Percentiles rank a stretch among this genome's conserved stretches.
Evolutionary conservation across 2,888 invertebrate genomes (phyloP).

Genomic region (Formica aserva): DNA sequence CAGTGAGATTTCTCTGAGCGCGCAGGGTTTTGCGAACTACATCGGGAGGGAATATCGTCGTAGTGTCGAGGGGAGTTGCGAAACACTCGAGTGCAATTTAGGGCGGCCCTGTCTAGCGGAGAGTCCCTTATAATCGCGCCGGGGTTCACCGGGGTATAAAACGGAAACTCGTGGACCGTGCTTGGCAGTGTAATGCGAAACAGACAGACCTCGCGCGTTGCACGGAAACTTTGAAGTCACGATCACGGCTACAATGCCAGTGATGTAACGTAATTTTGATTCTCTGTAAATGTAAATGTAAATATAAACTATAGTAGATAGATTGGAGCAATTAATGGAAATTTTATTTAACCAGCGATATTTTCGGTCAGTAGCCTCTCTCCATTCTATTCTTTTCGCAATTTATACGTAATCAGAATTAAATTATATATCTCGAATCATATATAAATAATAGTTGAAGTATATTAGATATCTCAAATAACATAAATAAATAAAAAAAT

Average conservation of each 20-base stretch:
- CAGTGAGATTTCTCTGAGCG: slow-evolving; percentile 53
- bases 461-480: not conserved
- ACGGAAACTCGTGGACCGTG: slow-evolving; percentile 59
- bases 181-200: slow-evolving; percentile 53
- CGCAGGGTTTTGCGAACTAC: slow-evolving; percentile 46
- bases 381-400: not conserved
- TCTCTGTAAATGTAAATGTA: not conserved
- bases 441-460: not conserved
- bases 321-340: not conserved
- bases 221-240: slow-evolving; percentile 36
- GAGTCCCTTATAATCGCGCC: slow-evolving; percentile 67
- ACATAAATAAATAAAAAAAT: not conserved
- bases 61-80: slow-evolving; percentile 65
- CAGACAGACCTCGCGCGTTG: slow-evolving; percentile 42
- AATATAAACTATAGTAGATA: not conserved
- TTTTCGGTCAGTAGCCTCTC: not conserved
- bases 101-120: slow-evolving; percentile 64
- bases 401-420: not conserved
- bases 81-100: slow-evolving; percentile 70
- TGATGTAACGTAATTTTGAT: not conserved
- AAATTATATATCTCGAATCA: not conserved
- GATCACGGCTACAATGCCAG: slow-evolving; percentile 19
- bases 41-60: slow-evolving; percentile 56
- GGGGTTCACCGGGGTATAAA: slow-evolving; percentile 52
- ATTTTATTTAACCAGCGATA: not conserved